A percentile compares a stretch with the other conserved stretches of the same genome.
phyloP scores from a whole-genome alignment of 2,797 vertebrate species.

The Spinus olivaceus region DNA sequence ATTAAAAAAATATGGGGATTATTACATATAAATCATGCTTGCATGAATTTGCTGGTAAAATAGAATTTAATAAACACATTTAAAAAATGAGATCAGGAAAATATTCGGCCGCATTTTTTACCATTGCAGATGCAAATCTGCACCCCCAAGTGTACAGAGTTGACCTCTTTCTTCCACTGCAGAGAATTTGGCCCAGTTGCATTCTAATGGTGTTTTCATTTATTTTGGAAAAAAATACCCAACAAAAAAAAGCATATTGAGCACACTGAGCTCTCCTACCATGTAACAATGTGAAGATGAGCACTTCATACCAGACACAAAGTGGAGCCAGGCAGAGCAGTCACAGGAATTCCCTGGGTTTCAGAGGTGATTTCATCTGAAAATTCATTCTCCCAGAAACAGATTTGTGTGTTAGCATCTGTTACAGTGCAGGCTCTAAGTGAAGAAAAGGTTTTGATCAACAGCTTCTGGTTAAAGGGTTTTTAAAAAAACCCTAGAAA shows the following conservation, averaged over 20 bases:
- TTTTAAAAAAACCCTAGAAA: neutral
- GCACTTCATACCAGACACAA: neutral
- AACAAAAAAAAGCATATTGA: neutral
- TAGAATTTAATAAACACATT: conserved; percentile 54
- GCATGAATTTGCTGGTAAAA: conserved; percentile 70
- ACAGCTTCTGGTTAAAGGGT: neutral
- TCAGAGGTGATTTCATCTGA: neutral
- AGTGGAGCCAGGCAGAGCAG: neutral
- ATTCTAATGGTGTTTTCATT: neutral
- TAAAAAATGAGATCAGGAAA: conserved; percentile 46
- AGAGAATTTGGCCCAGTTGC: neutral
- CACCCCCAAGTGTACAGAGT: neutral
- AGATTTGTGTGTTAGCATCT: neutral
- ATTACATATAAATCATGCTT: conserved; percentile 66
- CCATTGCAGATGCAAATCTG: neutral
- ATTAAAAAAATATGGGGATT: conserved; percentile 75
- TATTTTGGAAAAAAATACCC: neutral
- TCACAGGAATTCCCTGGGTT: neutral
- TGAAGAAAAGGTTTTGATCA: neutral
- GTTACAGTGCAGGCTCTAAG: neutral
- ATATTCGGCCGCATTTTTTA: neutral
- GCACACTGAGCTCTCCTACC: neutral
- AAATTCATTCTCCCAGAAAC: neutral
- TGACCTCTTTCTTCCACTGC: neutral
- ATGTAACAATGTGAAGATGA: neutral